Evolutionary conservation across 1,140 invertebrate species (phyloP).

Genomic region (Drosophila lacteicornis): DNA sequence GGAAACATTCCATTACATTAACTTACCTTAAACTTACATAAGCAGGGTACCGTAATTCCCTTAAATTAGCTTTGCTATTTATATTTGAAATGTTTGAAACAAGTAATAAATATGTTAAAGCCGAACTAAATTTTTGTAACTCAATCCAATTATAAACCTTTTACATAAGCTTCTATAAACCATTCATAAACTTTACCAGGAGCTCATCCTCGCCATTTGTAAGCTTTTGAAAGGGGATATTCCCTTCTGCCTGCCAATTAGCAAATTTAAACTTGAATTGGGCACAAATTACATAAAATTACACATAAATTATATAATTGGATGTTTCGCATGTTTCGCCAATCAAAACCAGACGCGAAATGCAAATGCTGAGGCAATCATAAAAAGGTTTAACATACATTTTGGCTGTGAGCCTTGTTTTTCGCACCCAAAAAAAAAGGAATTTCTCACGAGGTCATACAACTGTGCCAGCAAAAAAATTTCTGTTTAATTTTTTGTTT

Average conservation of each 20-base stretch:
- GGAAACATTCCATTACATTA: not conserved
- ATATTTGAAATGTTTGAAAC: too few species aligned
- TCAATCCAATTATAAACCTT: not conserved
- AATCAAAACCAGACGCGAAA: slow-evolving; percentile 34
- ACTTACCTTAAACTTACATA: not conserved
- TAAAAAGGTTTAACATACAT: slow-evolving; percentile 21
- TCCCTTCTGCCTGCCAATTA: slow-evolving; percentile 17
- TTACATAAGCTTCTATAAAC: not conserved
- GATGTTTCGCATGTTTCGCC: slow-evolving; percentile 6
- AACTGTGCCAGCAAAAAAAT: not conserved
- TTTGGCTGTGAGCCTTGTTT: not conserved
- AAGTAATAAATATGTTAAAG: too few species aligned
- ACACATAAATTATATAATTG: slow-evolving; percentile 51
- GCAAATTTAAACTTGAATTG: slow-evolving; percentile 34
- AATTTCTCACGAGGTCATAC: slow-evolving; percentile 12
- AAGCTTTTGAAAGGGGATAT: not conserved
- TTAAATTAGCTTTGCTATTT: too few species aligned
- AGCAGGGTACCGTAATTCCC: too few species aligned
- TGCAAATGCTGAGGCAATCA: slow-evolving; percentile 21
- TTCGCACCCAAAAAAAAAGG: slow-evolving; percentile 10
- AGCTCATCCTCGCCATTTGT: not conserved
- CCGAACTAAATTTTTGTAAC: too few species aligned
- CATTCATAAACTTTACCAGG: not conserved
- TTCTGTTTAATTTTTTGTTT: slow-evolving; percentile 7
- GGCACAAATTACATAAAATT: slow-evolving; percentile 41